phyloP scores from a whole-genome alignment of 1,140 invertebrate species.

The Rhagoletis zephyria region DNA sequence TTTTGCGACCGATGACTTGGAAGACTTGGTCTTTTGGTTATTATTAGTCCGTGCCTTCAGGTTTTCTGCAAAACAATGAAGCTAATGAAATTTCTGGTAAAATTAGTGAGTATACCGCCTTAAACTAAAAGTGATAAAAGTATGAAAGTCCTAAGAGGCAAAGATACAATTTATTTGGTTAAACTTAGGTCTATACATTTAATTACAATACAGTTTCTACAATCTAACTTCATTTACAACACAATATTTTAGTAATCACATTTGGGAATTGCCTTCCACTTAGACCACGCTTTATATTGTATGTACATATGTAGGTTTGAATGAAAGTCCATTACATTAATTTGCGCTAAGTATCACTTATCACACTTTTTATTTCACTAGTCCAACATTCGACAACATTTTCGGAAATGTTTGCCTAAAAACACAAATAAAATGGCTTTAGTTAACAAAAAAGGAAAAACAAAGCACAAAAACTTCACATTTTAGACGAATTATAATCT shows the following conservation, averaged over 20 bases:
- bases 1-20: conserved; percentile 13
- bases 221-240: too few relatives aligned
- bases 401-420: neutral
- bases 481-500: neutral
- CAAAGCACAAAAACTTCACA: neutral
- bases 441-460: too few relatives aligned
- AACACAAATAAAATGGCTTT: neutral
- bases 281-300: neutral
- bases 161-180: conserved; percentile 1
- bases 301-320: too few relatives aligned
- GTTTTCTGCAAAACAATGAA: conserved; percentile 17
- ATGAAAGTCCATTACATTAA: neutral
- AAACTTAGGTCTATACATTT: neutral
- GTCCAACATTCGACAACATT: neutral
- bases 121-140: neutral
- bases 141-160: neutral
- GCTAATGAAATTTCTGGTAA: neutral
- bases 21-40: conserved; percentile 11
- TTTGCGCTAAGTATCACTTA: neutral
- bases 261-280: too few relatives aligned
- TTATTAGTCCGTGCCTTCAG: neutral
- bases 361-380: neutral
- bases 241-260: too few relatives aligned
- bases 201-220: neutral
- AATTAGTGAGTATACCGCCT: too few relatives aligned